Base-by-base conservation (phyloP, 2,888 invertebrate genomes). In the Xiphydria camelus region DNA sequence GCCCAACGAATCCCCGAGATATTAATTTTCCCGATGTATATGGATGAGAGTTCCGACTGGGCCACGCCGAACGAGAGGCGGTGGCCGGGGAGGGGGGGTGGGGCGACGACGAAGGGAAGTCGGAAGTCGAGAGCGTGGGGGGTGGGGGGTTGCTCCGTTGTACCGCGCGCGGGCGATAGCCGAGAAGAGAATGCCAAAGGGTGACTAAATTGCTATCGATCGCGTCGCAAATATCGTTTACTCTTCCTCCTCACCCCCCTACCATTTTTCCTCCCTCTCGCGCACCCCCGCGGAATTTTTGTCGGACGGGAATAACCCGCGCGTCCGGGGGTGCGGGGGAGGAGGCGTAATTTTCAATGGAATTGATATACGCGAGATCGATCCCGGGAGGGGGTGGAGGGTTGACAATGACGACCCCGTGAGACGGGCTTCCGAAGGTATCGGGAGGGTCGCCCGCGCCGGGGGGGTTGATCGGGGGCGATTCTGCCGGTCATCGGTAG, bases 21-120 rank as follows among this genome's bases (percentile, higher is more conserved):
- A 74, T 73, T 72, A 71, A 73, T 73, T 74, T 74, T 71, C 65
- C 44, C 64, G 65, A 70, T 73, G 71, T 72, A 70, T 74, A 73
- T 73, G 70, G 67, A 71, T 70, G 73, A n/a, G n/a, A 73, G 69
- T 60, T 58, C 56, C 57, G 61, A 63, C 51, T 29, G 2, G 12
- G 12, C 12, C 29, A 5, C 29, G 14, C 14, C 29, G 15, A 29
- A 15, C 29, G 6, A 29, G 29, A 29, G 29, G 29, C n/a, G n/a
- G n/a, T n/a, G n/a, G 12, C 7, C 15, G 12, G 29, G 12, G 15
- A 26, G 44, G 43, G 37, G 44, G 43, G 32, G 39, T 29, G 37
- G 23, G 26, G 39, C 32, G 40, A 37, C 29, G 39, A 32, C 34
- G 29, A 38, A 45, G 41, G 14, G 31, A 41, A 23, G 22, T 39